Percentiles rank a stretch among this genome's conserved stretches.
Evolutionary conservation across 2,888 invertebrate species (phyloP).

Genomic region (Nycteola revayana): DNA sequence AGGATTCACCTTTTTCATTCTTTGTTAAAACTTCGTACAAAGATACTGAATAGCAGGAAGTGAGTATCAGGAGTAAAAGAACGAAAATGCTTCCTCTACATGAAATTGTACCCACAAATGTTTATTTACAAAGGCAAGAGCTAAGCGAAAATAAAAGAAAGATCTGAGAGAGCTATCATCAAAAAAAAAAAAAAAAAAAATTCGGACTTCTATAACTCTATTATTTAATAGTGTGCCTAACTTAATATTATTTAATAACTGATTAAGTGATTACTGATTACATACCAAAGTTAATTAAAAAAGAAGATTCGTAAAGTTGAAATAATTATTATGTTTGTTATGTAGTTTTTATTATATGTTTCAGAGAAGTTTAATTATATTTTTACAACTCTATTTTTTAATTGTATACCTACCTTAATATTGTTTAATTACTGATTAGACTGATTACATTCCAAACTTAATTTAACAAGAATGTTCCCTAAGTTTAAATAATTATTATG

Average conservation of each 20-base stretch:
- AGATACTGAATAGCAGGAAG: neutral
- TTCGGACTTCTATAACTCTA: constrained; percentile 1
- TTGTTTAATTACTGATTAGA: too few relatives aligned
- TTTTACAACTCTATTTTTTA: too few relatives aligned
- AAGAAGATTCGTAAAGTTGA: too few relatives aligned
- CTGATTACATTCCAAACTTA: too few relatives aligned
- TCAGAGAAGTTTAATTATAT: too few relatives aligned
- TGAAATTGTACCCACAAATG: neutral
- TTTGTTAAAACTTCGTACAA: neutral
- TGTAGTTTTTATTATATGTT: too few relatives aligned
- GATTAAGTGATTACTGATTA: too few relatives aligned
- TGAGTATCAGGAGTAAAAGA: neutral
- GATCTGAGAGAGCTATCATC: neutral
- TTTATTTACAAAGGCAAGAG: neutral
- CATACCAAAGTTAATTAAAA: neutral
- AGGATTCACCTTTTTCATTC: neutral
- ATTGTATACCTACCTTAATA: too few relatives aligned
- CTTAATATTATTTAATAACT: neutral
- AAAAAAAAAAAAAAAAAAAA: neutral
- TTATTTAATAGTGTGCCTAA: neutral
- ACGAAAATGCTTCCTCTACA: neutral
- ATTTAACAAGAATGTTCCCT: too few relatives aligned
- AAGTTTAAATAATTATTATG: too few relatives aligned
- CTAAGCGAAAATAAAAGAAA: neutral
- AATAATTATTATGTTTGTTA: too few relatives aligned